phyloP scores from a whole-genome alignment of 2,888 invertebrate genomes.

The Ethmia dodecea region DNA sequence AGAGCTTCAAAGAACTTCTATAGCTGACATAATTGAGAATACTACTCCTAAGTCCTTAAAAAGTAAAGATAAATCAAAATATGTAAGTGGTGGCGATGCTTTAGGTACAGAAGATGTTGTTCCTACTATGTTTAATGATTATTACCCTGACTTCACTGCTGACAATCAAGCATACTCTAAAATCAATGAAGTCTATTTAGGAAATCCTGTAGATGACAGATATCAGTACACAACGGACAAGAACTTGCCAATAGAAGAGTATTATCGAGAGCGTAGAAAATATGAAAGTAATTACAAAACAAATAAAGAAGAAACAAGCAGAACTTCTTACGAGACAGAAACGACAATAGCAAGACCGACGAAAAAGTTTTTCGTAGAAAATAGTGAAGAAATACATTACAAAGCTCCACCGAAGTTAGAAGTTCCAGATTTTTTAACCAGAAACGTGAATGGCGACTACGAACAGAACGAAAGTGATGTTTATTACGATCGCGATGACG shows the following conservation, averaged over 20 bases:
- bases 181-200: slow-evolving; percentile 34
- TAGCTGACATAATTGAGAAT: slow-evolving; percentile 14
- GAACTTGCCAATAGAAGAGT: slow-evolving; percentile 16
- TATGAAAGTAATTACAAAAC: slow-evolving; percentile 12
- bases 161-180: slow-evolving; percentile 34
- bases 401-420: slow-evolving; percentile 41
- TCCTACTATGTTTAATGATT: slow-evolving; percentile 40
- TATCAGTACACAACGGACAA: slow-evolving; percentile 42
- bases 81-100: too few species aligned
- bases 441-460: slow-evolving; percentile 25
- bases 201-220: slow-evolving; percentile 35
- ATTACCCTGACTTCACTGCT: slow-evolving; percentile 50
- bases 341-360: background rate
- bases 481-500: slow-evolving; percentile 8
- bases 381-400: slow-evolving; percentile 25
- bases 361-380: too few species aligned
- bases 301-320: slow-evolving; percentile 2
- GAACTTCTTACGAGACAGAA: background rate
- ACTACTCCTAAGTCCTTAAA: too few species aligned
- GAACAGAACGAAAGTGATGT: background rate
- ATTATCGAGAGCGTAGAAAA: slow-evolving; percentile 18
- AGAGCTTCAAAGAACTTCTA: too few species aligned
- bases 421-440: slow-evolving; percentile 48
- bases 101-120: slow-evolving; percentile 29
- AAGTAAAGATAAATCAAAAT: too few species aligned